These are phyloP conservation scores for Metacarcinus magister DNA, from an alignment of 2,888 invertebrate species.

Conservation along the genomic window DNA sequence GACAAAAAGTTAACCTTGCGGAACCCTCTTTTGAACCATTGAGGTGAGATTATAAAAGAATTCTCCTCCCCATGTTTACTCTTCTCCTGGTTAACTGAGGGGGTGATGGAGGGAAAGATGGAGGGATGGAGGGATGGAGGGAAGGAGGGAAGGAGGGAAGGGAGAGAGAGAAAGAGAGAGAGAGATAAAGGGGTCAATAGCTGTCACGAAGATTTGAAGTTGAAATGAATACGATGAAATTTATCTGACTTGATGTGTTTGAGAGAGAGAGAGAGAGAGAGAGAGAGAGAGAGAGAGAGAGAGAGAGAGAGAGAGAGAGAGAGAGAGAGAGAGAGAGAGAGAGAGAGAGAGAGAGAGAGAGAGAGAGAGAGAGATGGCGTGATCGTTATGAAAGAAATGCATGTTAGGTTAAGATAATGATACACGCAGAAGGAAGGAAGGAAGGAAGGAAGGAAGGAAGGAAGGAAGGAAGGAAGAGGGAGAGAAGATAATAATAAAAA, in stretches of 20 bases:
- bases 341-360: too few relatives aligned
- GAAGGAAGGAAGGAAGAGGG: background rate
- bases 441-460: background rate
- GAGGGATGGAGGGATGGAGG: background rate
- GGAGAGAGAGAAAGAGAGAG: background rate
- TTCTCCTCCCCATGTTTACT: too few relatives aligned
- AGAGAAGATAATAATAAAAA: background rate
- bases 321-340: background rate
- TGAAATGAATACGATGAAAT: background rate
- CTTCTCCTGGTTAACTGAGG: background rate
- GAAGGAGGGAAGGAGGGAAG: background rate
- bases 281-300: constrained; percentile 22
- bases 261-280: constrained; percentile 26
- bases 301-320: background rate
- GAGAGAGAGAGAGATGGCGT: too few relatives aligned
- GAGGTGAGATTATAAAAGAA: too few relatives aligned
- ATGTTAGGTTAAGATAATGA: too few relatives aligned
- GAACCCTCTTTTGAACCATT: background rate
- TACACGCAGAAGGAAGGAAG: too few relatives aligned
- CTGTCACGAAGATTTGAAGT: background rate
- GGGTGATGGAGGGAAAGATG: background rate
- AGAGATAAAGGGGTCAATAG: background rate
- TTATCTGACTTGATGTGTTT: background rate
- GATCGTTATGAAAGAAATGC: too few relatives aligned
- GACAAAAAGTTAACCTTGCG: background rate